Percentiles rank a stretch among this genome's conserved stretches.
These are phyloP conservation scores for Ptychodera flava DNA, from an alignment of 35 echinoderm and acorn worm genomes.

Conservation along the genomic window DNA sequence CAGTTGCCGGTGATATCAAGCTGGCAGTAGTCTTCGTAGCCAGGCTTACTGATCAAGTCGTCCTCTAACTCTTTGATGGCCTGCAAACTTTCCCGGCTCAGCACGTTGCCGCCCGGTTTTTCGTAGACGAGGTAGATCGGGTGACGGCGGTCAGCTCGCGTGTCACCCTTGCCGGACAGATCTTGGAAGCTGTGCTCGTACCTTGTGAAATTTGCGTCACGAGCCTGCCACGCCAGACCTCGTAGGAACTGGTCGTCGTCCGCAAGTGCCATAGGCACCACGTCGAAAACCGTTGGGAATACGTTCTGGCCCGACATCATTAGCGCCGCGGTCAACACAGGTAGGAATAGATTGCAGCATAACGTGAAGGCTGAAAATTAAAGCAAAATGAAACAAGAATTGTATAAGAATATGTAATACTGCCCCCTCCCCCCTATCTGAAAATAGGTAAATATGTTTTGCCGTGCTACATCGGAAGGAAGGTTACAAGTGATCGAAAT, in stretches of 20 bases:
- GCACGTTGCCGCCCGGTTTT: neutral
- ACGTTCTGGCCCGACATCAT: neutral
- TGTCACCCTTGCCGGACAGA: neutral
- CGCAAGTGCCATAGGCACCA: neutral
- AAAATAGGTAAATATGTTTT: too few relatives aligned
- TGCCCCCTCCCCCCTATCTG: too few relatives aligned
- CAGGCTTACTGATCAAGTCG: neutral
- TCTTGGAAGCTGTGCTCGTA: neutral
- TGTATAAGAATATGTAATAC: too few relatives aligned
- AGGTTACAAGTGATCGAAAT: too few relatives aligned
- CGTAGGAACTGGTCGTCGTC: constrained; percentile 7
- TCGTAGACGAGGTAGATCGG: neutral
- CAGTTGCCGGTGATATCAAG: neutral
- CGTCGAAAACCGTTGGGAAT: neutral
- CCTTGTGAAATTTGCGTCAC: neutral
- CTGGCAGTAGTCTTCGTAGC: constrained; percentile 3
- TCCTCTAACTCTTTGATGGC: neutral
- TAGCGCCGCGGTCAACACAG: neutral
- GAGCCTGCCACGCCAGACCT: neutral
- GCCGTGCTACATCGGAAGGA: too few relatives aligned
- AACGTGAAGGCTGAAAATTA: neutral
- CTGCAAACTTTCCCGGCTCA: constrained; percentile 3
- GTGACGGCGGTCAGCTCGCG: neutral
- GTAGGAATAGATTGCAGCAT: neutral
- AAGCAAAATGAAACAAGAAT: too few relatives aligned